phyloP scores from a whole-genome alignment of 1,140 invertebrate species.

The Temnothorax nylanderi region DNA sequence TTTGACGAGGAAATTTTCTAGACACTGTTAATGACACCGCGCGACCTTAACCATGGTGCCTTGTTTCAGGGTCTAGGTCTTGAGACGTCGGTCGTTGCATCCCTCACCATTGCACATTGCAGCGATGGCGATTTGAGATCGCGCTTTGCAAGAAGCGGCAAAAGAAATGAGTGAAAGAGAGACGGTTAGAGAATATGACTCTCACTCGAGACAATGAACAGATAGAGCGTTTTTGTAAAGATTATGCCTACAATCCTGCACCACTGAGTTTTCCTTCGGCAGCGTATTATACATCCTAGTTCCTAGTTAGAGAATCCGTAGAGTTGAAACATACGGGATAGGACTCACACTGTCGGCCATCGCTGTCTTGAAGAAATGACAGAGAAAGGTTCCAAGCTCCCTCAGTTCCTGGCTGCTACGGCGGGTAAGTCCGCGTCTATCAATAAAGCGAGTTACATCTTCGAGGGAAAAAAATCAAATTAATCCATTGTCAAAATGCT shows the following conservation, averaged over 20 bases:
- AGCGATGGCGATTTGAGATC: conserved; percentile 6
- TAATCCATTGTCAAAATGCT: no score
- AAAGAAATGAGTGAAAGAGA: conserved; percentile 26
- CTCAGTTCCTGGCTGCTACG: conserved; percentile 87
- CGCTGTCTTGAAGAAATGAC: conserved; percentile 77
- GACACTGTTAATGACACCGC: no score
- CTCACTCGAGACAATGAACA: conserved; percentile 69
- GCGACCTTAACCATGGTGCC: no score
- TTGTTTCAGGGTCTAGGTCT: no score
- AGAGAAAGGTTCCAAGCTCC: conserved; percentile 87
- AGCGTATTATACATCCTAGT: not conserved
- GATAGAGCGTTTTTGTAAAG: conserved; percentile 80
- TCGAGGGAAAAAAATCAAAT: no score
- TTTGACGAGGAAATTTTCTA: no score
- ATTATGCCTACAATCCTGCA: conserved; percentile 78
- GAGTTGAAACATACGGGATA: not conserved
- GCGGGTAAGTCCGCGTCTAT: conserved; percentile 84
- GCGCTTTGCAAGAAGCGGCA: not conserved
- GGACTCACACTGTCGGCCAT: not conserved
- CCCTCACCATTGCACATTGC: not conserved
- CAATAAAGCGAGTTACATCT: not conserved
- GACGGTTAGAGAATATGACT: conserved; percentile 62
- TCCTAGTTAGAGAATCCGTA: not conserved
- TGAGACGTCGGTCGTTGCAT: no score
- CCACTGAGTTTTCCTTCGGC: conserved; percentile 30